Percentiles rank a stretch among this genome's conserved stretches.
phyloP scores from a whole-genome alignment of 2,797 vertebrate species.

The Rhadinocentrus ornatus region DNA sequence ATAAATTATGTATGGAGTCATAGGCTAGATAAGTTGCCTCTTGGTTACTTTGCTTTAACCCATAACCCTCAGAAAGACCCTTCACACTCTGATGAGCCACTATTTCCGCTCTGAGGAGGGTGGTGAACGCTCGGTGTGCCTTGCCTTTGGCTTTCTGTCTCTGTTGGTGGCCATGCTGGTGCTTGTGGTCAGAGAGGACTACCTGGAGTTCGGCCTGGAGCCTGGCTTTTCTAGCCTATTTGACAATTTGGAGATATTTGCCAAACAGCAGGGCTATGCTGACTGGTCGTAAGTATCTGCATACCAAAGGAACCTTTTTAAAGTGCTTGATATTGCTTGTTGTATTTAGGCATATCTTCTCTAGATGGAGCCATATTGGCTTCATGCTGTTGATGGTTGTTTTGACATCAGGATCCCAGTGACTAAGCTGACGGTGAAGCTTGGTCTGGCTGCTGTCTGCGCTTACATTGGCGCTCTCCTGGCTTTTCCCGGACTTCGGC shows the following conservation, averaged over 20 bases:
- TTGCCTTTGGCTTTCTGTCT: slow-evolving; percentile 90
- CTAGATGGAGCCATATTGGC: background rate
- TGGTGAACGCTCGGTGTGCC: slow-evolving; percentile 93
- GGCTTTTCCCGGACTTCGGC: slow-evolving; percentile 92
- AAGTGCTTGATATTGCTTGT: background rate
- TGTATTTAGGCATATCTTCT: background rate
- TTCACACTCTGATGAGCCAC: slow-evolving; percentile 89
- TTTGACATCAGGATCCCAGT: slow-evolving; percentile 85
- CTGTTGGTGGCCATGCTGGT: slow-evolving; percentile 94
- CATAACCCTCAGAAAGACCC: slow-evolving; percentile 83
- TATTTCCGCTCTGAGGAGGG: slow-evolving; percentile 93
- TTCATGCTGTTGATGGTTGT: background rate
- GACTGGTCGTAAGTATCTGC: slow-evolving; percentile 91
- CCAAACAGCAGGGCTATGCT: slow-evolving; percentile 86
- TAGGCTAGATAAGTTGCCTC: background rate
- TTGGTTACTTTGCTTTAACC: slow-evolving; percentile 72
- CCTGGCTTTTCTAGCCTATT: slow-evolving; percentile 78
- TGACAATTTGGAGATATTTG: slow-evolving; percentile 86
- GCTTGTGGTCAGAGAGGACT: slow-evolving; percentile 90
- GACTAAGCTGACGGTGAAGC: slow-evolving; percentile 87
- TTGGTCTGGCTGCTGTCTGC: slow-evolving; percentile 87
- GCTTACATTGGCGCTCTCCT: slow-evolving; percentile 91
- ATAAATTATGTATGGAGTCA: background rate
- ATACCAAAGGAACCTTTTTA: no score
- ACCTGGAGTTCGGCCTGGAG: slow-evolving; percentile 94